A percentile compares a stretch with the other conserved stretches of the same genome.
phyloP scores from a whole-genome alignment of 23 tunicate species.

The Clavelina lepadiformis region DNA sequence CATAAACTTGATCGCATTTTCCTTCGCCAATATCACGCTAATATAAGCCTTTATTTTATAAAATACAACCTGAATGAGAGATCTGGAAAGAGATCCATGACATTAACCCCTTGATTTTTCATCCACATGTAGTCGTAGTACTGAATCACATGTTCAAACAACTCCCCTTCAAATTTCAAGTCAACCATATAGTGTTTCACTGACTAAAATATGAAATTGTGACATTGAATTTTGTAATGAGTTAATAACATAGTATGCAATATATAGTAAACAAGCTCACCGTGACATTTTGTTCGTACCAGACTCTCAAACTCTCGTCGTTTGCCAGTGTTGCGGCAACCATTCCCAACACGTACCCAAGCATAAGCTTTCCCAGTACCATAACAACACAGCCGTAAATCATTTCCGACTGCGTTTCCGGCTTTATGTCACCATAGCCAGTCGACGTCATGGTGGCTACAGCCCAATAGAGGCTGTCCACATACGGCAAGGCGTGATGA shows the following conservation, averaged over 20 bases:
- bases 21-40: too few species aligned
- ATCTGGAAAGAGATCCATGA: conserved; percentile 77
- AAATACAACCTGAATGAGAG: conserved; percentile 89
- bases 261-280: conserved; percentile 27
- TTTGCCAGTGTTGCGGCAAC: conserved; percentile 91
- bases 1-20: too few species aligned
- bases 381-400: conserved; percentile 51
- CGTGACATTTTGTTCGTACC: conserved; percentile 78
- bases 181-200: conserved; percentile 79
- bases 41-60: too few species aligned
- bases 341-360: conserved; percentile 87
- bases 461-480: conserved; percentile 88
- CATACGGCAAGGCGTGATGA: conserved; percentile 36
- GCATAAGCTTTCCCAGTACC: conserved; percentile 69
- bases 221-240: not conserved
- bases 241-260: not conserved
- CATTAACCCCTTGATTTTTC: conserved; percentile 71
- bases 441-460: conserved; percentile 85
- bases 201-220: conserved; percentile 34
- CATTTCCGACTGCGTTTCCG: conserved; percentile 65
- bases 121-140: conserved; percentile 89
- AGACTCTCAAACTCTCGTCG: conserved; percentile 73
- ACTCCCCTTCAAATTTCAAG: conserved; percentile 49
- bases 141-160: conserved; percentile 61
- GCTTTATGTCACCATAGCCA: conserved; percentile 93